Percentiles rank a stretch among this genome's conserved stretches.
phyloP scores from a whole-genome alignment of 2,113 vertebrate species.

The Eurypyga helias region DNA sequence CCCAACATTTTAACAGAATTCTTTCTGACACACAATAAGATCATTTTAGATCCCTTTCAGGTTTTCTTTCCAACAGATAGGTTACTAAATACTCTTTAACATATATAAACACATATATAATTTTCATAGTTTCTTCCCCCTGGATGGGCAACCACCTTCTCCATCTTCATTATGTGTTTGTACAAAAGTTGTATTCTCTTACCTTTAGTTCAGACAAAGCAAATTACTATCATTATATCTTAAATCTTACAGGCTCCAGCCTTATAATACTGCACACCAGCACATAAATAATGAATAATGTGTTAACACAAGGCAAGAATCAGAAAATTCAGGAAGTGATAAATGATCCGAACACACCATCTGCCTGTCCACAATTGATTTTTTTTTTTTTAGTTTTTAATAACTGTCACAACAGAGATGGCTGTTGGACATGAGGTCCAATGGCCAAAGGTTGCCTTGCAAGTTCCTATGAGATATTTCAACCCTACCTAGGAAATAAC shows the following conservation, averaged over 20 bases:
- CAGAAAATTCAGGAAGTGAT: not conserved
- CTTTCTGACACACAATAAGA: not conserved
- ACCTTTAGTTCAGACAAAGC: not conserved
- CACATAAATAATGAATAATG: not conserved
- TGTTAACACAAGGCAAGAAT: not conserved
- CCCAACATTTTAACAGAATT: not conserved
- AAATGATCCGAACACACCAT: not conserved
- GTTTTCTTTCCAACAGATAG: not conserved
- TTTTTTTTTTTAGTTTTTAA: not conserved
- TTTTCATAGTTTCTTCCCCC: not conserved
- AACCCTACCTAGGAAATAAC: not conserved
- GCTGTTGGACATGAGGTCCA: not conserved
- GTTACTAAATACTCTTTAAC: not conserved
- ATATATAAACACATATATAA: not conserved
- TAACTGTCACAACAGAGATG: not conserved
- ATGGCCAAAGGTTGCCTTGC: not conserved
- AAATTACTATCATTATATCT: not conserved
- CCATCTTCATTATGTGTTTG: not conserved
- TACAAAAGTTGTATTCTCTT: not conserved
- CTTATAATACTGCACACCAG: not conserved
- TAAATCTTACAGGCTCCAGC: not conserved
- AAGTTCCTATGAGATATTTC: not conserved
- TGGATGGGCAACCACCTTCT: not conserved
- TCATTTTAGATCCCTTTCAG: not conserved
- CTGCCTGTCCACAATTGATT: not conserved